A percentile compares a stretch with the other conserved stretches of the same genome.
Evolutionary conservation across 2,797 vertebrate genomes (phyloP).

Genomic region (Carduelis carduelis): DNA sequence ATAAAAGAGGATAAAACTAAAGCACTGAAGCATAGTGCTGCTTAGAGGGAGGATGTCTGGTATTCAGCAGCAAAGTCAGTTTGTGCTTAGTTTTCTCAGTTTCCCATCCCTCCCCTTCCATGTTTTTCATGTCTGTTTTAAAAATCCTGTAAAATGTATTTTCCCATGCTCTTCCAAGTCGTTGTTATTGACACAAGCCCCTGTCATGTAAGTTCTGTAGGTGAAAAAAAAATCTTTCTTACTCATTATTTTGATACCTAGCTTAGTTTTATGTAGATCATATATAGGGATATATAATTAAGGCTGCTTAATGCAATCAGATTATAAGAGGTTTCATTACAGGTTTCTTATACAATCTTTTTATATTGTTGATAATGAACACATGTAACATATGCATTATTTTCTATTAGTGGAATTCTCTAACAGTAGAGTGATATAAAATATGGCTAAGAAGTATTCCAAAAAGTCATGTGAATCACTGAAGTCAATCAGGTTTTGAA

Average conservation of each 20-base stretch:
- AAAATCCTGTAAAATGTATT: neutral
- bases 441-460: neutral
- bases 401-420: neutral
- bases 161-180: neutral
- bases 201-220: neutral
- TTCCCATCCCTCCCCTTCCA: neutral
- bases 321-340: neutral
- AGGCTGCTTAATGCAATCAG: neutral
- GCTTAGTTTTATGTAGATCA: neutral
- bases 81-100: neutral
- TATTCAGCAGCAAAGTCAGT: neutral
- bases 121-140: neutral
- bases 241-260: neutral
- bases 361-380: neutral
- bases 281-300: neutral
- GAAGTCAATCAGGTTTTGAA: neutral
- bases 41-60: neutral
- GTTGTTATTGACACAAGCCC: neutral
- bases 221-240: neutral
- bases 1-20: neutral
- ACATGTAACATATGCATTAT: neutral
- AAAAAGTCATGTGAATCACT: neutral
- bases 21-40: neutral
- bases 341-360: neutral
- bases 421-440: neutral